Percentiles rank a stretch among this genome's conserved stretches.
These are phyloP conservation scores for Apodemia mormo DNA, from an alignment of 2,888 invertebrate species.

Conservation along the genomic window DNA sequence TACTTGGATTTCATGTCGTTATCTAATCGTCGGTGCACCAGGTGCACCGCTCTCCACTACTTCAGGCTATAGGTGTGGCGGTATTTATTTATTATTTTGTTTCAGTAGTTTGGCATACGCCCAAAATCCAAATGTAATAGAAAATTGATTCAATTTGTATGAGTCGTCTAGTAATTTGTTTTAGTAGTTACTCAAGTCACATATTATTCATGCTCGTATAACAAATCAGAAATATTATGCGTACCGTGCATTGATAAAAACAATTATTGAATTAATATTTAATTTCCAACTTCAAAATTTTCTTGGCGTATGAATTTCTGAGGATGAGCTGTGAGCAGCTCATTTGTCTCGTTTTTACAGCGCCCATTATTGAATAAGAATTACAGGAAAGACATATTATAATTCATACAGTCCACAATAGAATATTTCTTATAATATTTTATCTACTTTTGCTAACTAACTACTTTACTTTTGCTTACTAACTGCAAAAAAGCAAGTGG, in stretches of 20 bases:
- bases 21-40: too few species aligned
- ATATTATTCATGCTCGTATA: background rate
- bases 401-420: background rate
- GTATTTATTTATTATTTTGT: background rate
- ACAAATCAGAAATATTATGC: background rate
- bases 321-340: background rate
- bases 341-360: background rate
- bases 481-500: too few species aligned
- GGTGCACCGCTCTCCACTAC: too few species aligned
- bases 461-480: too few species aligned
- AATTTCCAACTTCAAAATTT: background rate
- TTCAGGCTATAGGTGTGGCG: too few species aligned
- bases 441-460: too few species aligned
- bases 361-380: background rate
- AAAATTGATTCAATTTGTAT: background rate
- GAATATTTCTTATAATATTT: background rate
- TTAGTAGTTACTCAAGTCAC: background rate
- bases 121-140: background rate
- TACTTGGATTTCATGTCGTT: too few species aligned
- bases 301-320: background rate
- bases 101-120: background rate
- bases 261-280: background rate
- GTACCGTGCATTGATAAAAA: background rate
- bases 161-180: too few species aligned
- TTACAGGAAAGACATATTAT: background rate